Conservation (phyloP, 2,113 vertebrate species). For the Fregata magnificens region DNA sequence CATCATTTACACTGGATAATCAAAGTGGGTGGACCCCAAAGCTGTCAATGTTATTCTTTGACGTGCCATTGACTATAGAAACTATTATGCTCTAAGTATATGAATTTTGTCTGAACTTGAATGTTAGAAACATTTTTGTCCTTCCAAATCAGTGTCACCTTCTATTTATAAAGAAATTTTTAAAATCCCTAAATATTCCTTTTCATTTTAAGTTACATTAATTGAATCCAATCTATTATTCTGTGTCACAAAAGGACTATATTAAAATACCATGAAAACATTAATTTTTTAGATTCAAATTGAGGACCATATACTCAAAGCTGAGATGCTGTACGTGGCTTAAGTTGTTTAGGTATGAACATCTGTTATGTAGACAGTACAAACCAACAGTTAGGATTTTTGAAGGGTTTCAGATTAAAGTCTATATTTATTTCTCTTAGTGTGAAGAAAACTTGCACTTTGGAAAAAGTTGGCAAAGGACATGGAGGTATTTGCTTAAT, state of each 20-base stretch:
- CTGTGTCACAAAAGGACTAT: neutral
- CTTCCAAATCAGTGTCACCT: neutral
- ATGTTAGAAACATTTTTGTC: neutral
- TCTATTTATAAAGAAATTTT: neutral
- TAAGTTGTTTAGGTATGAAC: neutral
- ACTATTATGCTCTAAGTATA: neutral
- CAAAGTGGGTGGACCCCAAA: neutral
- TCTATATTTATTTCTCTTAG: neutral
- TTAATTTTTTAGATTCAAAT: neutral
- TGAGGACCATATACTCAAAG: neutral
- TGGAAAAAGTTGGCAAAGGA: neutral
- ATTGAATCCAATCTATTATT: neutral
- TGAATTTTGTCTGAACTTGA: neutral
- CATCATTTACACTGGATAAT: neutral
- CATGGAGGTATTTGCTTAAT: neutral
- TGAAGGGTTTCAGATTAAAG: neutral
- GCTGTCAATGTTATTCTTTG: neutral
- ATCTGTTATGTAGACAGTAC: neutral
- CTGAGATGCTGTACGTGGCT: neutral
- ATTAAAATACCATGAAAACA: neutral
- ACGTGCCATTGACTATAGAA: neutral
- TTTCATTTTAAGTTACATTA: neutral
- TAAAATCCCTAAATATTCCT: neutral
- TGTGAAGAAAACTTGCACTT: neutral
- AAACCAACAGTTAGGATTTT: neutral